Evolutionary conservation across 2,888 invertebrate genomes (phyloP).

Genomic region (Fragum fragum): DNA sequence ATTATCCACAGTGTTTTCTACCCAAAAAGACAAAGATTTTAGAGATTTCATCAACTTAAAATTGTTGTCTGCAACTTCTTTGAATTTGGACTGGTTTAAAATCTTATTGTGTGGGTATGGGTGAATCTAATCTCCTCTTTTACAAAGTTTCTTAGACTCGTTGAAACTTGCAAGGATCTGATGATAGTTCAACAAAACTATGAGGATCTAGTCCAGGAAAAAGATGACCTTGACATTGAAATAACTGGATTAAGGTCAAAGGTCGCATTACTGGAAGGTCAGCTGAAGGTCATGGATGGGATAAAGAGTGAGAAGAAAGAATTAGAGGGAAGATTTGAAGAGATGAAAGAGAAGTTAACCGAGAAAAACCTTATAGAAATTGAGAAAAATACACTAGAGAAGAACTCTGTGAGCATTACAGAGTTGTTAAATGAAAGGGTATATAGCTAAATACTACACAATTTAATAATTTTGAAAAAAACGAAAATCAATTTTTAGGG

Average conservation of each 20-base stretch:
- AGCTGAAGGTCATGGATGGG: slow-evolving; percentile 56
- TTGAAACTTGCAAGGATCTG: slow-evolving; percentile 55
- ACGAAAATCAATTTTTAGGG: no score
- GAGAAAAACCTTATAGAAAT: slow-evolving; percentile 64
- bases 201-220: slow-evolving; percentile 63
- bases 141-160: slow-evolving; percentile 57
- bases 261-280: slow-evolving; percentile 60
- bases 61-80: no score
- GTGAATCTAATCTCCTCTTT: background rate
- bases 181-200: slow-evolving; percentile 50
- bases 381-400: slow-evolving; percentile 71
- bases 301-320: slow-evolving; percentile 61
- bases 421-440: slow-evolving; percentile 77
- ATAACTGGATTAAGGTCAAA: slow-evolving; percentile 58
- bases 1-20: no score
- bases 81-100: no score
- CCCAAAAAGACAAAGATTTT: no score
- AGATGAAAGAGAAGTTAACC: slow-evolving; percentile 61
- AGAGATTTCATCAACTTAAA: no score
- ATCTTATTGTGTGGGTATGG: no score
- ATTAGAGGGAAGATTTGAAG: slow-evolving; percentile 62
- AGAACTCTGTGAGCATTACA: slow-evolving; percentile 69
- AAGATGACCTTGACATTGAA: slow-evolving; percentile 72
- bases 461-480: no score
- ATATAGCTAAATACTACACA: slow-evolving; percentile 28